Evolutionary conservation across 92 coral and sea anemone genomes (phyloP), one percentile per base, ranked within the genome.

Genomic region (Siderastrea radians): DNA sequence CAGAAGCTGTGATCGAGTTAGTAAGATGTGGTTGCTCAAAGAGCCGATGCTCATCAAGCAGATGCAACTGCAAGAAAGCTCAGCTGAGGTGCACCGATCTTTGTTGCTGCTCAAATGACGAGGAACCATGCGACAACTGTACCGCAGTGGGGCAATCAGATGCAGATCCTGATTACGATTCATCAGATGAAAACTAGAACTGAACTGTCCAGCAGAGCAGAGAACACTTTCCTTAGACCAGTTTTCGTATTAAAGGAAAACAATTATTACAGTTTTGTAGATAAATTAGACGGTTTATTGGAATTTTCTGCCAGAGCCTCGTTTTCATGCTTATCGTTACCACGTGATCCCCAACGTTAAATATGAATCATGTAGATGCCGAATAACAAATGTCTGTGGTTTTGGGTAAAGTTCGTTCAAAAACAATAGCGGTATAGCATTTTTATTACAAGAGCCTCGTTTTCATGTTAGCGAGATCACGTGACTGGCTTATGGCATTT

Each of bases 1-100:
- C 94, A 64, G 88, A 86, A 68, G 88, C 94, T 46, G 53, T 86
- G 19, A 81, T 87, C 87, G 87, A 91, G 87, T 77, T 81, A 14
- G 65, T 86, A 47, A 85, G 71, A 75, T 90, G 90, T 68, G 80
- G 86, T 77, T 86, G 87, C 71, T 48, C 11, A 7, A 80, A 86
- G 78, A 79, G 75, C 66, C 75, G 72, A 65, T 89, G 89, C 49
- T 52, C 90, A 76, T 38, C 93, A 78, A 90, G 73, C 80, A 61
- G 90, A 67, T 90, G 93, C 72, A 73, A 78, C 61, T 86, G 90
- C 81, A 50, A 70, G 68, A 90, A 80, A 65, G 91, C 80, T 44
- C 11, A 51, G 58, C 51, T 86, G 26, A 86, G 53, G 61, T 80
- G 80, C 86, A 90, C 93, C 14, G 90, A 90, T 79, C 80, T 80